Evolutionary conservation across 2,797 vertebrate genomes (phyloP), one percentile per base, ranked within the genome.

Genomic region (Acanthurus leucopareius): DNA sequence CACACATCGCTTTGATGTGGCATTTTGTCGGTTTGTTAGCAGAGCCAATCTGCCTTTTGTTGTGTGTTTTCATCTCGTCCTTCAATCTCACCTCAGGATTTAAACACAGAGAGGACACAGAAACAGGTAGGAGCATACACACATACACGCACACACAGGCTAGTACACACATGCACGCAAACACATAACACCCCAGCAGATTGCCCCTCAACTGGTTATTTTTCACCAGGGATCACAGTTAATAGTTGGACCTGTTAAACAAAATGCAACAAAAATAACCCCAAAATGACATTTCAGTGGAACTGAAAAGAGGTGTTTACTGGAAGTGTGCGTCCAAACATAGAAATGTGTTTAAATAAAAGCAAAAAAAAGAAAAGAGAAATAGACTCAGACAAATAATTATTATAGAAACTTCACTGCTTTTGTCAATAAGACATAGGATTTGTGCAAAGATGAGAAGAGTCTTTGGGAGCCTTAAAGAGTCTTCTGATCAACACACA

Each of bases 1-100:
- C 69, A 32, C 71, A 70, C 81, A 83, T 81, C 28, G 73, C 69
- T 82, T 74, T 42, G 6, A 62, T 60, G 67, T 88, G 80, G 82
- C 79, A 77, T 87, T 92, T 84, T 82, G 88, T 85, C 57, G 19
- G 88, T 90, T 83, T 73, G 72, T 79, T 77, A 54, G 76, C 53
- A 57, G 69, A 82, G 73, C 62, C 78, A 25, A 25, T 25, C 51
- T 56, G 60, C 80, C 84, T 86, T 25, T 25, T 25, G 25, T 25
- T 25, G 25, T 25, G 25, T 25, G 25, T 2, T 25, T 25, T 25
- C 64, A 81, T 81, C 79, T 64, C 65, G 48, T 88, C 85, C 73
- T 82, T 88, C 62, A 76, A 84, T 89, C 77, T 84, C 81, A 75
- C 71, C 81, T 75, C 73, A 71, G 69, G 59, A 73, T 82, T 71